phyloP scores from a whole-genome alignment of 2,797 vertebrate genomes.

The Dryobates pubescens region DNA sequence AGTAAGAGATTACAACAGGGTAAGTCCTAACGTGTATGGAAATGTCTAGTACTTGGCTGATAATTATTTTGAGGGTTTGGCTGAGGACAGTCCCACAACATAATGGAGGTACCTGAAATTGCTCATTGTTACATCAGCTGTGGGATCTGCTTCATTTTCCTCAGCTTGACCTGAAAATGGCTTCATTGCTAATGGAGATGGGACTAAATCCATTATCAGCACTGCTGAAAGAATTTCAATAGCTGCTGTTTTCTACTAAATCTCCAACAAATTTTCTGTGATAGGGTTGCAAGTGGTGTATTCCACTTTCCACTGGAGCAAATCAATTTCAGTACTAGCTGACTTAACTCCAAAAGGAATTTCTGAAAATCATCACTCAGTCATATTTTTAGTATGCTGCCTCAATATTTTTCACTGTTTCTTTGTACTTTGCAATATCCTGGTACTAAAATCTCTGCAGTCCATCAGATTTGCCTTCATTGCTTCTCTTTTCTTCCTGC shows the following conservation, averaged over 20 bases:
- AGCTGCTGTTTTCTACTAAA: not conserved
- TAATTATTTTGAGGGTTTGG: not conserved
- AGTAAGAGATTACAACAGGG: not conserved
- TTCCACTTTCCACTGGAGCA: not conserved
- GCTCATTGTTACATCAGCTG: not conserved
- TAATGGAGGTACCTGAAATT: not conserved
- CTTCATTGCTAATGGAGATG: not conserved
- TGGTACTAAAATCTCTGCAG: not conserved
- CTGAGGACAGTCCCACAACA: not conserved
- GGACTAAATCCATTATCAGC: not conserved
- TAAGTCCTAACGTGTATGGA: not conserved
- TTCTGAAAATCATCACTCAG: not conserved
- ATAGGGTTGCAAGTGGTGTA: not conserved
- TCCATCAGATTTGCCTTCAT: not conserved
- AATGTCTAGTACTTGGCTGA: not conserved
- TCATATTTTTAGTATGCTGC: too few relatives aligned
- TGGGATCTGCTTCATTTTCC: not conserved
- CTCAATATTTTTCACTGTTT: not conserved
- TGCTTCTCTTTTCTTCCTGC: not conserved
- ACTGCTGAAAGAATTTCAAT: not conserved
- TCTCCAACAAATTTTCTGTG: not conserved
- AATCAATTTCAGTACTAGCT: not conserved
- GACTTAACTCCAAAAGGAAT: not conserved
- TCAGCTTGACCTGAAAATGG: not conserved
- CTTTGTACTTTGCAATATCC: not conserved